These are phyloP conservation scores for Monomorium pharaonis DNA, from an alignment of 1,140 invertebrate genomes.

Conservation along the genomic window DNA sequence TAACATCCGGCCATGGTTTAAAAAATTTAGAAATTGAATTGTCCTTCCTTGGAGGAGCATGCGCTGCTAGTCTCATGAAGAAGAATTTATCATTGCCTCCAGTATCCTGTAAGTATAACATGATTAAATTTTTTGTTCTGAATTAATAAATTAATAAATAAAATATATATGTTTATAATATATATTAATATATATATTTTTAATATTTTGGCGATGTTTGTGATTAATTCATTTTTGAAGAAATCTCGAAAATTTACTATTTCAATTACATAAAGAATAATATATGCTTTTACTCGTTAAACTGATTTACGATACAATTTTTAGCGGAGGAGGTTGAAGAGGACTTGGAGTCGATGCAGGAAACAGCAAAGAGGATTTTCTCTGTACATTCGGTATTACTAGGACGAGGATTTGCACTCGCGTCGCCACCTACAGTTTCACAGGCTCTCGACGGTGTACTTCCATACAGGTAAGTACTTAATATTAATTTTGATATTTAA, in stretches of 20 bases:
- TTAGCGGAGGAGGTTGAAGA: conserved; percentile 91
- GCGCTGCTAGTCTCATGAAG: conserved; percentile 94
- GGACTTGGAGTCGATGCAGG: conserved; percentile 90
- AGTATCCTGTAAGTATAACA: conserved; percentile 85
- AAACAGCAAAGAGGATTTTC: conserved; percentile 90
- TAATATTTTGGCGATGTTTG: neutral
- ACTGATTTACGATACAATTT: conserved; percentile 8
- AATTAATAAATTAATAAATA: neutral
- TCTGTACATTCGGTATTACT: conserved; percentile 91
- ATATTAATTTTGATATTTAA: neutral
- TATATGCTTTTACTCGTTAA: neutral
- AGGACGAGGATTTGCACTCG: conserved; percentile 95
- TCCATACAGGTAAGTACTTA: conserved; percentile 91
- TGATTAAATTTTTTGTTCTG: neutral
- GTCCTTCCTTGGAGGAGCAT: conserved; percentile 95
- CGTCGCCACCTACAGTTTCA: conserved; percentile 93
- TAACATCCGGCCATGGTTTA: conserved; percentile 87
- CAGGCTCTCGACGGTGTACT: conserved; percentile 96
- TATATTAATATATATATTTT: neutral
- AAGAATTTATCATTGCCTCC: conserved; percentile 92
- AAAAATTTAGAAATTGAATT: conserved; percentile 95
- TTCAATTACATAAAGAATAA: conserved; percentile 20
- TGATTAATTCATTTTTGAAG: neutral
- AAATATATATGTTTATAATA: no score
- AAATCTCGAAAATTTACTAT: neutral